Evolutionary conservation across 2,888 invertebrate genomes (phyloP), one percentile per base, ranked within the genome.

Genomic region (Apodemia mormo): DNA sequence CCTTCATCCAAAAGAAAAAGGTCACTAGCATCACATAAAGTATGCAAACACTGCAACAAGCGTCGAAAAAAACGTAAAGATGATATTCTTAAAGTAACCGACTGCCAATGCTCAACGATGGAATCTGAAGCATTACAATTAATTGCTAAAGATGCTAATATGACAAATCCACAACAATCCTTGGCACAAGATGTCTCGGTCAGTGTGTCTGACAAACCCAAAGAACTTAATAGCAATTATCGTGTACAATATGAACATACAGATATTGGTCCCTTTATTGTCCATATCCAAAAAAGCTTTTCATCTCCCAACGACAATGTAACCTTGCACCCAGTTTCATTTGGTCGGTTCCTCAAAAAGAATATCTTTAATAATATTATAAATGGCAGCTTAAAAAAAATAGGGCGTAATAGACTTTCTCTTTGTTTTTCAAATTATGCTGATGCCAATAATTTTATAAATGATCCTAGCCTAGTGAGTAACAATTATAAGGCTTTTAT

Each of bases 281-380:
- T 54, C 2, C 54, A 54, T 54, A 54, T 54, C 6, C 54, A 54
- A 54, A 54, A 54, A 54, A 2, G 2, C n/a, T n/a, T 7, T 54
- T 54, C 54, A 54, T n/a, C 54, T n/a, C n/a, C 54, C 22, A 54
- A 54, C n/a, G 54, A 54, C n/a, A 14, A 14, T 54, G 22, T 22
- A 6, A n/a, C 54, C 5, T 54, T 54, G n/a, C 54, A n/a, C n/a
- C n/a, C n/a, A n/a, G n/a, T n/a, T n/a, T n/a, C n/a, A n/a, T n/a
- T n/a, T n/a, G n/a, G n/a, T 54, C 54, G 54, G 3, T 54, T 54
- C 7, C n/a, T 54, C 14, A 14, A 54, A n/a, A 54, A 54, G 3
- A 54, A 54, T 54, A 54, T n/a, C n/a, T 54, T 54, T n/a, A 54
- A 7, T n/a, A 54, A 54, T n/a, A 54, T 54, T n/a, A 54, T 54